phyloP scores from a whole-genome alignment of 1,140 invertebrate species.

The Drosophila azteca region DNA sequence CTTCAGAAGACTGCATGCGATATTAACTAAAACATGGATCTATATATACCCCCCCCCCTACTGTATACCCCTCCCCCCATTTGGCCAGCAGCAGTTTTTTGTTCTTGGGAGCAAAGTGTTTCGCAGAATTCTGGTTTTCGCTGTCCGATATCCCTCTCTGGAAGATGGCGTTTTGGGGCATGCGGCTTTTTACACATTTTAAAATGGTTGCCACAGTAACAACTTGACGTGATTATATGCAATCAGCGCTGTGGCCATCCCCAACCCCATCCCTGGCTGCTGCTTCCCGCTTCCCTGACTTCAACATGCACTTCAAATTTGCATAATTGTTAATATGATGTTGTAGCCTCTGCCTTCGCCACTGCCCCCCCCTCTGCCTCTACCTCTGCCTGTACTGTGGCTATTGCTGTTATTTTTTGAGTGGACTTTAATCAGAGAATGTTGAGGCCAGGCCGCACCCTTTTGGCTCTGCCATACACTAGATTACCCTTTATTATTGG shows the following conservation, averaged over 20 bases:
- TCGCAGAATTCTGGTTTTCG: conserved; percentile 61
- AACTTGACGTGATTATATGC: conserved; percentile 75
- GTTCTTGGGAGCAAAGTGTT: conserved; percentile 42
- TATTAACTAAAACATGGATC: conserved; percentile 51
- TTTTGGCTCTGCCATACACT: conserved; percentile 19
- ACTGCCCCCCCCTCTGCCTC: neutral
- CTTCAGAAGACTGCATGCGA: conserved; percentile 71
- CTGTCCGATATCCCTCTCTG: conserved; percentile 4
- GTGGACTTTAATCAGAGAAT: conserved; percentile 72
- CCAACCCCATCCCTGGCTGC: neutral
- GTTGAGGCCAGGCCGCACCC: conserved; percentile 6
- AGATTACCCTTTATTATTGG: conserved; percentile 49
- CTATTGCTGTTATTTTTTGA: conserved; percentile 32
- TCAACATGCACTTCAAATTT: conserved; percentile 76
- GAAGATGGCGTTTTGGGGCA: conserved; percentile 68
- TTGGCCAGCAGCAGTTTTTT: conserved; percentile 21
- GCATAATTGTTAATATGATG: conserved; percentile 81
- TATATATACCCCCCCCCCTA: conserved; percentile 1
- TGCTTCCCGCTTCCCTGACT: conserved; percentile 32
- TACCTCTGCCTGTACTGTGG: neutral
- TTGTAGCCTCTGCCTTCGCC: conserved; percentile 43
- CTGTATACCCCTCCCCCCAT: neutral
- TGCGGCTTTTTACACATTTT: conserved; percentile 57
- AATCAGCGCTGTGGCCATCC: conserved; percentile 57
- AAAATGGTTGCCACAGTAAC: conserved; percentile 57